Evolutionary conservation across 1,140 invertebrate species (phyloP).

Genomic region (Pachyrhynchus sulphureomaculatus): DNA sequence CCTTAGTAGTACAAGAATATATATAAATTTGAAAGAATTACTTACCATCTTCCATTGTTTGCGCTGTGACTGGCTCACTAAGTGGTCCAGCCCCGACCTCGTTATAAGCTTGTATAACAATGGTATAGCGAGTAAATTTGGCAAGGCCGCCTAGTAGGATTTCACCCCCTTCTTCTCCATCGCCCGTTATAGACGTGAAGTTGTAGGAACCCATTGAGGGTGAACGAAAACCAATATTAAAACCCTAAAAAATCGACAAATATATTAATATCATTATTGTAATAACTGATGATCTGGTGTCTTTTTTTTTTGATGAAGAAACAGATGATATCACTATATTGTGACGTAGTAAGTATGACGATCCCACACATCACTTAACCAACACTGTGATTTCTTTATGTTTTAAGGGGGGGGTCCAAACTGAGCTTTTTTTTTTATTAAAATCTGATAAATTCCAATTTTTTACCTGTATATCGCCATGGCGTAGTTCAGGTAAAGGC

Average conservation of each 20-base stretch:
- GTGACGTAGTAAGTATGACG: too few species aligned
- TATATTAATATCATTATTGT: too few species aligned
- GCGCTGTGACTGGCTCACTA: constrained; percentile 70
- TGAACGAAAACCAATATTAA: constrained; percentile 61
- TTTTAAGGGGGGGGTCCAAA: background rate
- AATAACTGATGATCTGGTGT: too few species aligned
- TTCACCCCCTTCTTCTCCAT: constrained; percentile 69
- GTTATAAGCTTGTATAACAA: constrained; percentile 86
- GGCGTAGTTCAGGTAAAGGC: constrained; percentile 65
- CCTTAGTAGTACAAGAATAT: too few species aligned
- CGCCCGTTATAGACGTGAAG: constrained; percentile 68
- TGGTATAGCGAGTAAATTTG: constrained; percentile 77
- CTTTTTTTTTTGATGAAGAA: too few species aligned
- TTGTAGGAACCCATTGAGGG: constrained; percentile 58
- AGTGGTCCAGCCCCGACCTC: constrained; percentile 78
- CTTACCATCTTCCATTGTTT: constrained; percentile 81
- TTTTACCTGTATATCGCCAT: constrained; percentile 65
- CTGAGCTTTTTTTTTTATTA: background rate
- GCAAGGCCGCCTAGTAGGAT: constrained; percentile 64
- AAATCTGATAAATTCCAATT: background rate
- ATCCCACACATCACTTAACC: too few species aligned
- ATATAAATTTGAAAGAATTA: constrained; percentile 4
- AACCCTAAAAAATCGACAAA: constrained; percentile 62
- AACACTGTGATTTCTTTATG: too few species aligned
- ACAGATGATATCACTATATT: too few species aligned